These are phyloP conservation scores for Sitodiplosis mosellana DNA, from an alignment of 1,140 invertebrate genomes.

Conservation along the genomic window DNA sequence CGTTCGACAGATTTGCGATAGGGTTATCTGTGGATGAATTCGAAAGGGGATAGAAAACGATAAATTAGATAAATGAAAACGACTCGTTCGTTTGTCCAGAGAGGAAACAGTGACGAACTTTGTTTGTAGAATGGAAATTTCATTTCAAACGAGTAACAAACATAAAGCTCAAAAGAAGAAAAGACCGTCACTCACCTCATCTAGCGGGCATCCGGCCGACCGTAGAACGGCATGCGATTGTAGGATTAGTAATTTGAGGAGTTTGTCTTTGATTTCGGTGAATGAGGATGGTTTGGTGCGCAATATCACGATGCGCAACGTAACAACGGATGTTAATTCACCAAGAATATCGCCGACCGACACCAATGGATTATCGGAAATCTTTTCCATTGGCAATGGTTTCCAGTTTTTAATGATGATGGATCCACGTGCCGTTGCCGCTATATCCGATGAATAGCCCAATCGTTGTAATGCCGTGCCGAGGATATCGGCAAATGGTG, in stretches of 20 bases:
- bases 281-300: constrained; percentile 55
- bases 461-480: constrained; percentile 55
- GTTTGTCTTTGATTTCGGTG: constrained; percentile 81
- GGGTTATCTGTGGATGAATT: constrained; percentile 41
- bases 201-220: constrained; percentile 76
- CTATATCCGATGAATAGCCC: constrained; percentile 57
- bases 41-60: constrained; percentile 10
- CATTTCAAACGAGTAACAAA: too few relatives aligned
- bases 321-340: constrained; percentile 77
- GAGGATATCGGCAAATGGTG: constrained; percentile 68
- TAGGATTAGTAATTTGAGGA: constrained; percentile 66
- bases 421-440: constrained; percentile 61
- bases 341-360: constrained; percentile 85
- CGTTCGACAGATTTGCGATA: constrained; percentile 55
- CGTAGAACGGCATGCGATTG: constrained; percentile 73
- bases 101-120: too few relatives aligned
- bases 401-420: constrained; percentile 90
- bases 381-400: constrained; percentile 71
- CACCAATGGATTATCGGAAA: constrained; percentile 65
- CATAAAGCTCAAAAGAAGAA: too few relatives aligned
- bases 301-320: constrained; percentile 73
- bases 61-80: too few relatives aligned
- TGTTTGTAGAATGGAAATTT: too few relatives aligned
- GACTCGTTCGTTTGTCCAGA: too few relatives aligned
- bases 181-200: constrained; percentile 51